A percentile compares a stretch with the other conserved stretches of the same genome.
Conservation (phyloP, 2,113 vertebrate genomes). For the Pleuronectes platessa region DNA sequence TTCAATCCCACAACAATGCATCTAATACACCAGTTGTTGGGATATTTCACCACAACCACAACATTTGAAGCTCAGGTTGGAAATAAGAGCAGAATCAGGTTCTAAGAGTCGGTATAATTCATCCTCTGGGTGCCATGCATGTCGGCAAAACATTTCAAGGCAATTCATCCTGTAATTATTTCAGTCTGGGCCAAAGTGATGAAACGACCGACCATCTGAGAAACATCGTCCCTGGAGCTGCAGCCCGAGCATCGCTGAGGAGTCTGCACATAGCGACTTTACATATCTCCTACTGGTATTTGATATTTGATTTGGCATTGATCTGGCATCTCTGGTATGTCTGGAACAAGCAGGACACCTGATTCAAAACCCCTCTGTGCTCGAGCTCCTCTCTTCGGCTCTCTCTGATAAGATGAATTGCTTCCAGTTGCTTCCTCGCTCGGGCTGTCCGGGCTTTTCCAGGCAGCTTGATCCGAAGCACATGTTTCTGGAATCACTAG, state of each 20-base stretch:
- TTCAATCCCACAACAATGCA: not conserved
- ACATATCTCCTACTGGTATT: constrained; percentile 9
- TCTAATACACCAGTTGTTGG: not conserved
- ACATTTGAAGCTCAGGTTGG: too few relatives aligned
- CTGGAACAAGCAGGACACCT: constrained; percentile 17
- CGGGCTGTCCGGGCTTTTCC: constrained; percentile 10
- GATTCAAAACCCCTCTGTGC: constrained; percentile 12
- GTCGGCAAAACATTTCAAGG: not conserved
- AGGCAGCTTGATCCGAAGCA: constrained; percentile 45
- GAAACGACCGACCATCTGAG: not conserved
- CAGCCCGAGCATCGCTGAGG: not conserved
- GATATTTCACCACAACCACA: not conserved
- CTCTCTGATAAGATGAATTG: constrained; percentile 48
- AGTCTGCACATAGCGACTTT: not conserved
- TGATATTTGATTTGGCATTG: not conserved
- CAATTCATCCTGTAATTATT: not conserved
- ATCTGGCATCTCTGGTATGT: constrained; percentile 17
- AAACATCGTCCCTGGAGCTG: not conserved
- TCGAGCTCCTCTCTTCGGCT: constrained; percentile 3
- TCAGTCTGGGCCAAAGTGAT: not conserved
- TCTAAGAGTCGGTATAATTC: not conserved
- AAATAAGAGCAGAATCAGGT: not conserved
- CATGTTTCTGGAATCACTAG: constrained; percentile 54
- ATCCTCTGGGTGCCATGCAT: not conserved
- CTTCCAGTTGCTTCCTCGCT: constrained; percentile 51